phyloP scores from a whole-genome alignment of 2,113 vertebrate genomes.

The Protobothrops flavoviridis region DNA sequence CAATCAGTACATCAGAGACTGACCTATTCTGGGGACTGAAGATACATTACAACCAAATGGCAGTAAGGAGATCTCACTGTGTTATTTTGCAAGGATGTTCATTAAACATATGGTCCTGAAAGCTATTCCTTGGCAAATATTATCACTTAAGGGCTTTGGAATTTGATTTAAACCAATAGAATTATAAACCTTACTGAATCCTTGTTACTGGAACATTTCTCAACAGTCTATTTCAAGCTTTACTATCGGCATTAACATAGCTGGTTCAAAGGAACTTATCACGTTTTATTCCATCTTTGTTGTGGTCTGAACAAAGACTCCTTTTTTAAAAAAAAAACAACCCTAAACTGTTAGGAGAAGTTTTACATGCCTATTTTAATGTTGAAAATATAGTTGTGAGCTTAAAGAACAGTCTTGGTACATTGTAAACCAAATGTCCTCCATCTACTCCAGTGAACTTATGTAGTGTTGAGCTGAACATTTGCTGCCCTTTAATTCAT shows the following conservation, averaged over 20 bases:
- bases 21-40: not conserved
- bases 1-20: not conserved
- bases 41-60: not conserved
- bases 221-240: not conserved
- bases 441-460: not conserved
- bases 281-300: not conserved
- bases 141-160: constrained; percentile 25
- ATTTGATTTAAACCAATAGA: constrained; percentile 47
- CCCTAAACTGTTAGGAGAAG: not conserved
- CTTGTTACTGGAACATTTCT: not conserved
- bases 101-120: not conserved
- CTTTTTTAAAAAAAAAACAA: not conserved
- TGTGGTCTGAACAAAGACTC: not conserved
- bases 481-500: not conserved
- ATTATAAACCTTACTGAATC: constrained; percentile 35
- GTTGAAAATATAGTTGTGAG: not conserved
- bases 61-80: too few relatives aligned
- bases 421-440: not conserved
- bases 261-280: not conserved
- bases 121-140: not conserved
- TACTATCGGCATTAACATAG: not conserved
- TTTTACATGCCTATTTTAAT: not conserved
- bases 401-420: not conserved
- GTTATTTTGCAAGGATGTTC: not conserved
- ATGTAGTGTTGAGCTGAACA: not conserved